Evolutionary conservation across 2,797 vertebrate genomes (phyloP).

Genomic region (Lutjanus campechanus): DNA sequence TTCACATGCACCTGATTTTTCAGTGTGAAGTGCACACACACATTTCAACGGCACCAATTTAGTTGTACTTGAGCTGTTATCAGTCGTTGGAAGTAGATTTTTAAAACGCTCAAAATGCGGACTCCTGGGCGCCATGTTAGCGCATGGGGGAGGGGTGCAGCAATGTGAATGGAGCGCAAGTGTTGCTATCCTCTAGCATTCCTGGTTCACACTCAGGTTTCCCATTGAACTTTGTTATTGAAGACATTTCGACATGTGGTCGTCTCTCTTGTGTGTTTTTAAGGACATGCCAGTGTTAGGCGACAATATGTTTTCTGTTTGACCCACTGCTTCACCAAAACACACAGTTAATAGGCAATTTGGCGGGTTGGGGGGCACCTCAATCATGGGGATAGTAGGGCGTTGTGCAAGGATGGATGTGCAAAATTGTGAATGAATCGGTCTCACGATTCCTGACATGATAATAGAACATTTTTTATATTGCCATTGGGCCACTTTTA

Average conservation of each 20-base stretch:
- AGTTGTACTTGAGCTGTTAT: neutral
- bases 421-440: neutral
- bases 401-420: neutral
- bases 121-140: slow-evolving; percentile 86
- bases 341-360: neutral
- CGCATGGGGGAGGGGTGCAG: slow-evolving; percentile 83
- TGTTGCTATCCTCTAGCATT: slow-evolving; percentile 39
- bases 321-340: no score
- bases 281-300: neutral
- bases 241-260: neutral
- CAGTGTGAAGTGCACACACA: neutral
- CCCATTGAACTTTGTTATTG: slow-evolving; percentile 31
- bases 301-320: no score
- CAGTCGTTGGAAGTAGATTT: slow-evolving; percentile 18
- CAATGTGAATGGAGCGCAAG: slow-evolving; percentile 64
- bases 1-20: slow-evolving; percentile 4
- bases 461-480: accelerated
- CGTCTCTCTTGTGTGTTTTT: no score
- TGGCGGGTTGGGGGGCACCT: neutral
- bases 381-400: neutral
- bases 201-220: slow-evolving; percentile 19
- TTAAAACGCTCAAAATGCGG: slow-evolving; percentile 70
- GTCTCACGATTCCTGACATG: no score
- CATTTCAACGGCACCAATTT: accelerated
- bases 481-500: neutral